Evolutionary conservation across 2,888 invertebrate genomes (phyloP).

Genomic region (Argynnis bischoffii): DNA sequence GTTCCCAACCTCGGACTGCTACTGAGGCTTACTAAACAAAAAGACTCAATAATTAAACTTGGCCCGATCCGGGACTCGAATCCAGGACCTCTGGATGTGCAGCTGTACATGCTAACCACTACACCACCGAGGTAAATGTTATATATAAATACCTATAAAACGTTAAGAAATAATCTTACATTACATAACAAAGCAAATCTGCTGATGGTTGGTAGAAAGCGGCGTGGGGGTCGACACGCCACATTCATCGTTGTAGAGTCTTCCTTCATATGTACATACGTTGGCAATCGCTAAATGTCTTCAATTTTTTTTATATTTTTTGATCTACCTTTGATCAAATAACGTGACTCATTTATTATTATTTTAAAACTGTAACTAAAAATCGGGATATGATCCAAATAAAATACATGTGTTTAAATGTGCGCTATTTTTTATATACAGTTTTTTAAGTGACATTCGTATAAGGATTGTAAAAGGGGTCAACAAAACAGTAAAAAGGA

Average conservation of each 20-base stretch:
- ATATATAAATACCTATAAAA: no score
- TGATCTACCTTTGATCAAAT: background rate
- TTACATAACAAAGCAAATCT: slow-evolving; percentile 33
- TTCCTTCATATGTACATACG: slow-evolving; percentile 15
- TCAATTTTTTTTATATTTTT: background rate
- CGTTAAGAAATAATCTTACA: slow-evolving; percentile 12
- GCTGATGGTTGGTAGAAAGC: slow-evolving; percentile 24
- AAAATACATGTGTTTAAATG: background rate
- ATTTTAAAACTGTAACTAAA: no score
- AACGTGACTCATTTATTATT: background rate
- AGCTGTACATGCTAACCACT: no score
- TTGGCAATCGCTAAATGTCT: background rate
- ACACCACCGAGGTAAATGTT: no score
- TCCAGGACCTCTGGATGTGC: no score
- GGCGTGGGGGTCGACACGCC: slow-evolving; percentile 24
- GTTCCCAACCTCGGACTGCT: no score
- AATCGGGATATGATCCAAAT: no score
- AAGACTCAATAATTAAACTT: no score
- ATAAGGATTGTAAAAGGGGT: no score
- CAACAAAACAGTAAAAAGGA: background rate
- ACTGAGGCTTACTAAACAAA: no score
- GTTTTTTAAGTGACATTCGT: background rate
- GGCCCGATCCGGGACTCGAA: no score
- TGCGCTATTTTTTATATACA: background rate
- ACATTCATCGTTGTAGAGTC: slow-evolving; percentile 25